A percentile compares a stretch with the other conserved stretches of the same genome.
These are phyloP conservation scores for Scelioninae gen. 1 DNA, from an alignment of 2,888 invertebrate genomes.

Conservation along the genomic window DNA sequence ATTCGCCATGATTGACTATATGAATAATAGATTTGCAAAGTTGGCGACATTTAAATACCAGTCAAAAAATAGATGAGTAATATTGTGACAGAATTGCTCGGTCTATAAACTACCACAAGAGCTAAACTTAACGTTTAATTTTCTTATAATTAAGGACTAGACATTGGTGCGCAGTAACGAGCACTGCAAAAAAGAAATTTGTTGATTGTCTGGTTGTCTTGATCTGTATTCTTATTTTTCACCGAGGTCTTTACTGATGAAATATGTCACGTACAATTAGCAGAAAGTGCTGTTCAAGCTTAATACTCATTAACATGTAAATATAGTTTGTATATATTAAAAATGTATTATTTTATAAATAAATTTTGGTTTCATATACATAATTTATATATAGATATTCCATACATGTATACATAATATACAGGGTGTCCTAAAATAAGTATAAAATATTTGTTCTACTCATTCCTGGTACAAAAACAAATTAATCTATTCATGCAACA, in stretches of 20 bases:
- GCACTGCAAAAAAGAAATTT: conserved; percentile 19
- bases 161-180: conserved; percentile 29
- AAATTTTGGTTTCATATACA: conserved; percentile 51
- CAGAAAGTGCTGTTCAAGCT: conserved; percentile 54
- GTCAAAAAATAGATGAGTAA: not conserved
- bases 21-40: conserved; percentile 7
- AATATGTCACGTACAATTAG: conserved; percentile 55
- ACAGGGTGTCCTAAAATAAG: too few species aligned
- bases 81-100: not conserved
- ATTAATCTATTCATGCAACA: too few species aligned
- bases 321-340: conserved; percentile 61
- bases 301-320: conserved; percentile 58
- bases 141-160: conserved; percentile 68
- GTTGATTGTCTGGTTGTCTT: conserved; percentile 27
- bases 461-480: too few species aligned
- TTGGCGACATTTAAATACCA: not conserved
- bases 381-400: conserved; percentile 43
- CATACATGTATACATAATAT: conserved; percentile 33
- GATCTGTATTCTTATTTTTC: conserved; percentile 23
- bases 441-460: too few species aligned
- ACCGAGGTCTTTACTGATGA: conserved; percentile 53
- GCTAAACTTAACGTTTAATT: conserved; percentile 39
- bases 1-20: conserved; percentile 6
- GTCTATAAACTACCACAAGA: not conserved
- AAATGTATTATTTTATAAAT: conserved; percentile 60